These are phyloP conservation scores for Leptinotarsa lineolata DNA, from an alignment of 1,140 invertebrate species.

Conservation along the genomic window DNA sequence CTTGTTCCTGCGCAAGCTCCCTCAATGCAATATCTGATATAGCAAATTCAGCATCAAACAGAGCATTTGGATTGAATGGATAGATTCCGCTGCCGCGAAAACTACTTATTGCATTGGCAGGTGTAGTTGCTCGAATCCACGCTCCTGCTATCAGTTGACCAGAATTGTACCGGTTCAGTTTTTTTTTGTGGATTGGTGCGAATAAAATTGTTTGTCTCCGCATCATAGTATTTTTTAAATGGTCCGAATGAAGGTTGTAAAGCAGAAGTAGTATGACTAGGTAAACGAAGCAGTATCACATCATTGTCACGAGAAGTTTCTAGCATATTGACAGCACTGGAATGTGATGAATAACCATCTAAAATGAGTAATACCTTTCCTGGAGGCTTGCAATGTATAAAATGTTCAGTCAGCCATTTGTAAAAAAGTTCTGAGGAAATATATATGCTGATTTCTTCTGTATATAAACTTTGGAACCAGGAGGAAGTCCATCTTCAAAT, in stretches of 20 bases:
- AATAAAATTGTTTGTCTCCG: constrained; percentile 4
- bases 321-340: constrained; percentile 38
- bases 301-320: constrained; percentile 44
- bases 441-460: constrained; percentile 42
- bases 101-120: background rate
- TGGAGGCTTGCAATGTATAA: constrained; percentile 49
- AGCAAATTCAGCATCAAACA: background rate
- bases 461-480: constrained; percentile 45
- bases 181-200: background rate
- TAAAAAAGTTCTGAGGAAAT: constrained; percentile 42
- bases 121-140: background rate
- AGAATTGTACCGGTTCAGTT: constrained; percentile 5
- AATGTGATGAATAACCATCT: constrained; percentile 55
- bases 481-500: constrained; percentile 45
- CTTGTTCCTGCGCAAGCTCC: background rate
- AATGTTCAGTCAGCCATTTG: constrained; percentile 44
- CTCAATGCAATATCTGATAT: constrained; percentile 5
- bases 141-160: background rate
- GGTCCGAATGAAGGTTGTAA: constrained; percentile 50
- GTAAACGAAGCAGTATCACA: constrained; percentile 45
- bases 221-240: constrained; percentile 40
- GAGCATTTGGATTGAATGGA: constrained; percentile 2
- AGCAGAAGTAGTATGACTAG: constrained; percentile 48
- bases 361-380: constrained; percentile 54
- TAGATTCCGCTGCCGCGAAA: background rate